phyloP scores from a whole-genome alignment of 2,888 invertebrate genomes.

The Plebejus anna region DNA sequence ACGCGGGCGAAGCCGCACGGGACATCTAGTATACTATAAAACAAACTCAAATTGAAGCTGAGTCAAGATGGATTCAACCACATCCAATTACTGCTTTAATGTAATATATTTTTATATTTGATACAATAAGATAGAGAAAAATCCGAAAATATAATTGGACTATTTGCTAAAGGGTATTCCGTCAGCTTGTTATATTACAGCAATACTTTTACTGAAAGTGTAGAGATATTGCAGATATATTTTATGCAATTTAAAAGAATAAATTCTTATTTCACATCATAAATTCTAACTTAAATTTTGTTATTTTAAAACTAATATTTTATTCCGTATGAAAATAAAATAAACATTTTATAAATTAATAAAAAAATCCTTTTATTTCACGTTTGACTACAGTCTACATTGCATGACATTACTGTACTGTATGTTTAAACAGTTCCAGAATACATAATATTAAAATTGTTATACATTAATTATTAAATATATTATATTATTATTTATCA shows the following conservation, averaged over 20 bases:
- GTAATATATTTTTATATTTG: background rate
- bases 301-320: background rate
- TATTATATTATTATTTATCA: no score
- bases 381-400: no score
- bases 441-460: no score
- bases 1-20: no score
- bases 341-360: no score
- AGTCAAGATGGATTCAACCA: conserved; percentile 6
- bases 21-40: background rate
- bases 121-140: conserved; percentile 14
- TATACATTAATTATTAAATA: no score
- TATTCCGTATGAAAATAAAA: background rate
- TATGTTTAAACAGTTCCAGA: no score
- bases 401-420: no score
- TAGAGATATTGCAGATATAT: background rate
- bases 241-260: background rate
- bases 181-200: background rate
- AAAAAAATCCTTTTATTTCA: no score
- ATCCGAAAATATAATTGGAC: conserved; percentile 10
- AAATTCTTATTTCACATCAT: background rate
- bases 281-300: background rate
- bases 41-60: background rate
- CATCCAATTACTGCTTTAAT: background rate
- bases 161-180: conserved; percentile 9
- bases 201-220: background rate